phyloP scores from a whole-genome alignment of 1,140 invertebrate genomes.

The Solenopsis fugax region DNA sequence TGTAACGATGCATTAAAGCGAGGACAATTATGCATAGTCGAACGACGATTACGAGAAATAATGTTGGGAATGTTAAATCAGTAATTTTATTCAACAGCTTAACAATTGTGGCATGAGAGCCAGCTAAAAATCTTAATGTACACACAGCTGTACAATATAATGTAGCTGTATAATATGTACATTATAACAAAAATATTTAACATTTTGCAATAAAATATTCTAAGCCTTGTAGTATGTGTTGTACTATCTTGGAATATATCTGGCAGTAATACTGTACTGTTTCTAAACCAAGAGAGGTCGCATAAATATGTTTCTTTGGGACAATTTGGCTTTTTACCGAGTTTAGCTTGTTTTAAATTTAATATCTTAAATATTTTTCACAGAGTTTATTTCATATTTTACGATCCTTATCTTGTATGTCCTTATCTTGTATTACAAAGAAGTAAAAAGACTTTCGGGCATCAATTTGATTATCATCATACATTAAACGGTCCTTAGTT shows the following conservation, averaged over 20 bases:
- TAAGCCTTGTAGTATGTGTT: constrained; percentile 43
- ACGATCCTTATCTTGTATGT: constrained; percentile 8
- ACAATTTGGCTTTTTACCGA: not conserved
- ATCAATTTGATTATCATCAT: not conserved
- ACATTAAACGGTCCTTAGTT: not conserved
- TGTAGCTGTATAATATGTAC: not conserved
- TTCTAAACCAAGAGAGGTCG: constrained; percentile 42
- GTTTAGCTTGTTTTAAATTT: constrained; percentile 17
- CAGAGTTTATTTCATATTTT: not conserved
- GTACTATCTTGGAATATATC: not conserved
- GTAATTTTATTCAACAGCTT: constrained; percentile 47
- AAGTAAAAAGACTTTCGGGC: constrained; percentile 15
- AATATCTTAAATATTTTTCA: not conserved
- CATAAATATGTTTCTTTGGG: not conserved
- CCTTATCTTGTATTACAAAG: not conserved
- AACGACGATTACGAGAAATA: not conserved
- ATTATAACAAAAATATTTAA: constrained; percentile 61
- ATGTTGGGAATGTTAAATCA: constrained; percentile 1
- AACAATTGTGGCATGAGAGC: constrained; percentile 36
- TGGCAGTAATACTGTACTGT: constrained; percentile 34
- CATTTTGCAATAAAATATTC: constrained; percentile 43
- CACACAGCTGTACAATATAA: constrained; percentile 17
- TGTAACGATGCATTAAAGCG: not conserved
- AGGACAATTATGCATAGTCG: not conserved
- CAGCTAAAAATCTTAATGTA: constrained; percentile 33